These are phyloP conservation scores for Eira barbara DNA, from an alignment of 2,113 vertebrate genomes.

Conservation along the genomic window DNA sequence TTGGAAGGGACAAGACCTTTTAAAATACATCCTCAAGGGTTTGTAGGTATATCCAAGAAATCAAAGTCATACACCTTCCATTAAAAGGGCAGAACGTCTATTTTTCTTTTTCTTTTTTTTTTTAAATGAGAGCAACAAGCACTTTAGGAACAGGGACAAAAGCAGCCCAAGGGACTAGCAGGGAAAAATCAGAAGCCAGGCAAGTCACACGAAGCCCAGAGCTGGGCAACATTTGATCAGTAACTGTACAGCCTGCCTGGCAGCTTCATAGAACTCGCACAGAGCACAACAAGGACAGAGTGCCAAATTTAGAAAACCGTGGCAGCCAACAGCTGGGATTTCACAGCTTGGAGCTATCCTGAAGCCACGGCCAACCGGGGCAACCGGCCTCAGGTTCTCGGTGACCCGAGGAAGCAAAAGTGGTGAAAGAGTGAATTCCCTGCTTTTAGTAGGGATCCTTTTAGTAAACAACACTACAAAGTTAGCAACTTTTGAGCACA, in stretches of 20 bases:
- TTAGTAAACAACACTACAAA: not conserved
- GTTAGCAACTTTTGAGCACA: not conserved
- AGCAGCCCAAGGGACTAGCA: too few species aligned
- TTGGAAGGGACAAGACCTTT: not conserved
- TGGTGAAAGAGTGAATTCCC: fast-evolving
- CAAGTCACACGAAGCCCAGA: not conserved
- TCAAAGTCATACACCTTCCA: not conserved
- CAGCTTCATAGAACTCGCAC: not conserved
- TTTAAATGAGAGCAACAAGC: not conserved
- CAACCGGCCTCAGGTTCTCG: not conserved
- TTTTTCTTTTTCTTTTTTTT: not conserved
- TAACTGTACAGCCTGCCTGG: not conserved
- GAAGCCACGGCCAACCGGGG: not conserved
- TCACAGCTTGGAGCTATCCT: not conserved
- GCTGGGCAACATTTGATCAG: not conserved
- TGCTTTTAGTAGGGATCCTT: not conserved
- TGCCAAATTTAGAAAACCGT: not conserved
- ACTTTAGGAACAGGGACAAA: fast-evolving
- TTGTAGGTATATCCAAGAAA: not conserved
- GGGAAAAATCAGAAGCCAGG: not conserved
- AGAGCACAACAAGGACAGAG: not conserved
- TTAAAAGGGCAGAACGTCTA: not conserved
- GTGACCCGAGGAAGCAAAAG: not conserved
- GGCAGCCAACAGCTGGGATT: not conserved
- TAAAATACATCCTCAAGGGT: not conserved